Evolutionary conservation across 2,888 invertebrate genomes (phyloP).

Genomic region (Brachyopa scutellaris): DNA sequence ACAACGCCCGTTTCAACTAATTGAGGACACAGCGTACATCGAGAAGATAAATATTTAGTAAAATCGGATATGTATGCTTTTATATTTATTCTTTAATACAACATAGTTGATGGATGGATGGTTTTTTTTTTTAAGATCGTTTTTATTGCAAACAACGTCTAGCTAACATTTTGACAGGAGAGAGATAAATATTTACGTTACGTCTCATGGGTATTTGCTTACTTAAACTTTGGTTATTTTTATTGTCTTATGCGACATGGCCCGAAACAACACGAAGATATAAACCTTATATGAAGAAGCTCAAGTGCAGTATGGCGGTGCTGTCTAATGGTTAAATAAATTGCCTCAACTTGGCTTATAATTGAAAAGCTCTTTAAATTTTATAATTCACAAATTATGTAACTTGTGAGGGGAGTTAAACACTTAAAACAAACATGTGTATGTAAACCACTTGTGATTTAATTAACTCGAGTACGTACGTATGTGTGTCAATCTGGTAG

Average conservation of each 20-base stretch:
- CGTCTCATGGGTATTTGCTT: constrained; percentile 7
- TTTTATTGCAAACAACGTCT: constrained; percentile 33
- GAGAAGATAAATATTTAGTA: constrained; percentile 37
- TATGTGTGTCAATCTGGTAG: background rate
- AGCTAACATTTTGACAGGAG: background rate
- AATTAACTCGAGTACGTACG: constrained; percentile 18
- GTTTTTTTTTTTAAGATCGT: constrained; percentile 10
- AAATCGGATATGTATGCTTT: background rate
- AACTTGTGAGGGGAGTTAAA: constrained; percentile 6
- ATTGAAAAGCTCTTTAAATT: constrained; percentile 16
- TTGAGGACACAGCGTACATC: constrained; percentile 5
- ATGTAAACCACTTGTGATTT: constrained; percentile 26
- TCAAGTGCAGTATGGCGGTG: constrained; percentile 12
- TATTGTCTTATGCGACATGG: background rate
- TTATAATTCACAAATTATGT: constrained; percentile 28
- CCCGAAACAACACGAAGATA: background rate
- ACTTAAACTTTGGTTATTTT: background rate
- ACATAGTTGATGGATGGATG: background rate
- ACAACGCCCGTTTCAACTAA: background rate
- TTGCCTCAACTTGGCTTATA: constrained; percentile 6
- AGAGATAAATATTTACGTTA: constrained; percentile 5
- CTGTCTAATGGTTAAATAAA: constrained; percentile 6
- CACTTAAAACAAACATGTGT: constrained; percentile 5
- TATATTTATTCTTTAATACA: too few species aligned
- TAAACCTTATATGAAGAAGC: background rate